Evolutionary conservation across 2,888 invertebrate species (phyloP).

Genomic region (Amphipoea lucens): DNA sequence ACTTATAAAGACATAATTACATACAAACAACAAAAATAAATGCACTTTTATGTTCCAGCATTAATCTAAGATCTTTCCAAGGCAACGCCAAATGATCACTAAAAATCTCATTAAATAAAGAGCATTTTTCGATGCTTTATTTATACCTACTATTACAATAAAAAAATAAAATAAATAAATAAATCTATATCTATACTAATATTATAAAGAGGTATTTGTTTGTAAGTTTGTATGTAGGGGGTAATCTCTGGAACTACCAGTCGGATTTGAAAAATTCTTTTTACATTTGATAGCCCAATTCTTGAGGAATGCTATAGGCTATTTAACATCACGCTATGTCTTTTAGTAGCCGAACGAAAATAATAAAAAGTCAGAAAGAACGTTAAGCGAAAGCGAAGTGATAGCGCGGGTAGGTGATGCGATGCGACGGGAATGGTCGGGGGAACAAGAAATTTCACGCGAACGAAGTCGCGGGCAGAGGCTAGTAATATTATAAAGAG

Average conservation of each 20-base stretch:
- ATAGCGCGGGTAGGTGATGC: background rate
- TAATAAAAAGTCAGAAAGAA: background rate
- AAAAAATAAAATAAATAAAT: no score
- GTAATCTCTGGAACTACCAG: background rate
- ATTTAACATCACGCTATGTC: background rate
- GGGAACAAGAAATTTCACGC: background rate
- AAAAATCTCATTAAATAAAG: slow-evolving; percentile 63
- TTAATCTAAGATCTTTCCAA: slow-evolving; percentile 50
- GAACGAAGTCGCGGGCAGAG: background rate
- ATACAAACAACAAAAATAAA: slow-evolving; percentile 34
- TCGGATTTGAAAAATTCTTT: background rate
- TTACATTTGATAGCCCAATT: background rate
- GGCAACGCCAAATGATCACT: slow-evolving; percentile 47
- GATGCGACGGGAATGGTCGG: background rate
- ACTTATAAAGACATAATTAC: slow-evolving; percentile 36
- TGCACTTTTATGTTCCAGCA: slow-evolving; percentile 30
- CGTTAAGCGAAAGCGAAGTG: background rate
- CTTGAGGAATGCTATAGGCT: background rate
- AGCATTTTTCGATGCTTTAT: slow-evolving; percentile 68
- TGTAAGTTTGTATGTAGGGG: no score
- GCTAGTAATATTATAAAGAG: background rate
- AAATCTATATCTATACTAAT: no score
- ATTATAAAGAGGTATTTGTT: no score
- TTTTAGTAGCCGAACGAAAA: background rate
- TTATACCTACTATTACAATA: slow-evolving; percentile 1